Evolutionary conservation across 2,888 invertebrate genomes (phyloP).

Genomic region (Terebella lapidaria): DNA sequence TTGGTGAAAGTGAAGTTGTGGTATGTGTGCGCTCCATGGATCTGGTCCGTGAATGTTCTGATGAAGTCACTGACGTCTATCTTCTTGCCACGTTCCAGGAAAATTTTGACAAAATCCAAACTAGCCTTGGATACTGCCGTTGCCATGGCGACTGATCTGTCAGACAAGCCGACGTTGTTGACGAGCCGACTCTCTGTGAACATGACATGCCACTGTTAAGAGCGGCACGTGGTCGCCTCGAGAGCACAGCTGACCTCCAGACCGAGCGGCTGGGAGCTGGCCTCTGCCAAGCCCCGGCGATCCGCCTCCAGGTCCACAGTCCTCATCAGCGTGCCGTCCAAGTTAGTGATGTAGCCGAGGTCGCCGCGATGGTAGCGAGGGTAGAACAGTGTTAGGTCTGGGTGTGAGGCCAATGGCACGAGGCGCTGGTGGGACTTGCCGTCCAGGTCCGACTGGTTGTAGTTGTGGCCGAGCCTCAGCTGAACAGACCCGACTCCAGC

Average conservation of each 20-base stretch:
- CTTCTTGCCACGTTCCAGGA: conserved; percentile 2
- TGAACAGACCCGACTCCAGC: conserved; percentile 7
- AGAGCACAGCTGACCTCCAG: conserved; percentile 9
- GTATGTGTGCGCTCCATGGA: too few species aligned
- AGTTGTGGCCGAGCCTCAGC: conserved; percentile 14
- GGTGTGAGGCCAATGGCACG: neutral
- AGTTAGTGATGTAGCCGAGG: conserved; percentile 13
- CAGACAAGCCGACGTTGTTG: conserved; percentile 9
- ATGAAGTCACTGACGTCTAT: conserved; percentile 10
- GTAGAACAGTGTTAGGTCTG: conserved; percentile 4
- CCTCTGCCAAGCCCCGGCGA: neutral
- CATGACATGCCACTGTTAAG: conserved; percentile 15
- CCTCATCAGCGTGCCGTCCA: conserved; percentile 12
- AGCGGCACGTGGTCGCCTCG: neutral
- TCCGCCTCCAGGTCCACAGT: conserved; percentile 3
- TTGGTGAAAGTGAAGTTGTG: too few species aligned
- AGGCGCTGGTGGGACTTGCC: neutral
- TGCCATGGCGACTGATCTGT: conserved; percentile 12
- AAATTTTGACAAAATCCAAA: neutral
- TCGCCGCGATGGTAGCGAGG: conserved; percentile 8
- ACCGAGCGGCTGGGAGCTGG: neutral
- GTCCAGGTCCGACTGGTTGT: neutral
- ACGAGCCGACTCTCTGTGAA: conserved; percentile 9
- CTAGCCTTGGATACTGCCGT: neutral
- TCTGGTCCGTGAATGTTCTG: too few species aligned